Evolutionary conservation across 1,140 invertebrate species (phyloP), one percentile per base, ranked within the genome.

Genomic region (Eriosoma lanigerum): DNA sequence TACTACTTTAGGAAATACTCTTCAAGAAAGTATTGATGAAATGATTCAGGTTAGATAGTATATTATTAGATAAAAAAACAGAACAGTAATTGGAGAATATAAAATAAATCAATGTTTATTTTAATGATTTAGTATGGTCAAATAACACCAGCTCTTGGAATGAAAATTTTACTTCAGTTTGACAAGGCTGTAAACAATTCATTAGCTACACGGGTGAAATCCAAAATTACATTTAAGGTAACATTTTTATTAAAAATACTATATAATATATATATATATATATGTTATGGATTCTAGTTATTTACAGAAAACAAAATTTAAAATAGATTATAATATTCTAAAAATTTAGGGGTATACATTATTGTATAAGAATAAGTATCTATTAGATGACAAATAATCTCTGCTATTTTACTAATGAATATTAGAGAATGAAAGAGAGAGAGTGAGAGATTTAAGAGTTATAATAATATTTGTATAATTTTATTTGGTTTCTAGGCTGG

Each of bases 181-280:
- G 98, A 99, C 86, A 97, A 96, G 87, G 93, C 94, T 75, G 98
- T 99, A 81, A 99, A 99, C 86, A 92, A 91, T 84, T 96, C 96
- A 17, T 86, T 99, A 52, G 93, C 96, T n/a, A 94, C 91, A 72
- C 89, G 93, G 86, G 95, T 98, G 1, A 98, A 96, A 86, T 95
- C 94, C 58, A 90, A 95, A 84, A 89, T 98, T 76, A 95, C 93
- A 44, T 98, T 98, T 85, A 98, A 97, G 89, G 91, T 92, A 87
- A 62, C 82, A 64, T 81, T 50, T 38, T 64, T 29, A 8, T 26
- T 66, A 9, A 5, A 19, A n/a, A n/a, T n/a, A n/a, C n/a, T n/a
- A n/a, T n/a, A n/a, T n/a, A n/a, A n/a, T n/a, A n/a, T n/a, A n/a
- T n/a, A n/a, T n/a, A n/a, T n/a, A n/a, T n/a, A n/a, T n/a, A n/a